Base-by-base conservation (phyloP, 2,113 vertebrate species). In the Sphyrna mokarran region DNA sequence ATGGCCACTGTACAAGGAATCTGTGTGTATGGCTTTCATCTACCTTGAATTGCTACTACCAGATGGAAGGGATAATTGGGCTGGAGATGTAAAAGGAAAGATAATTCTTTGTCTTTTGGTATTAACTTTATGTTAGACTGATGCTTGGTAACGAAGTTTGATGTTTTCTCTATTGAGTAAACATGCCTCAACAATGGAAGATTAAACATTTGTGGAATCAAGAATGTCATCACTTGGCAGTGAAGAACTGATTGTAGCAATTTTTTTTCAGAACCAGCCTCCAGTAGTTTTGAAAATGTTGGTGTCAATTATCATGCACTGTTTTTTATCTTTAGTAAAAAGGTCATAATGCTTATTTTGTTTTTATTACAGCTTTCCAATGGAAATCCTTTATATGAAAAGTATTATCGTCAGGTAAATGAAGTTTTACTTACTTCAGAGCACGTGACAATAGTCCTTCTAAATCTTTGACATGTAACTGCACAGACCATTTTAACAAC, bases 381-480 rank as follows among this genome's bases (percentile, higher is more conserved):
- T 99, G 99, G 98, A 97, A 99, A 99, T 97, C 98, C 99, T 95
- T 97, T 99, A 96, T 99, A 99, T 97, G 99, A 99, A 97, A 99
- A 99, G 96, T 99, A 98, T 97, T 99, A 99, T 97, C 98, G 98
- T 96, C 99, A 99, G 98, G 99, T 99, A 98, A 97, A 98, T 96
- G 61, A 18, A 16, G 22, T 48, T 70, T 90, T 91, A 70, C 22
- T 43, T 66, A 3, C 3, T 48, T 76, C 18, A 63, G 23, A 61
- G 20, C 58, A 29, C 29, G 37, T 95, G 40, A 20, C 66, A 29
- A 5, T 95, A 70, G 13, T 68, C 10, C 22, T 29, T 94, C 11
- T 43, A 70, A 26, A 72, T 70, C 37, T 95, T 95, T 72, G 68
- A 95, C 11, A 43, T 68, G 13, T 22, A 94, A 40, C 63, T 69